Evolutionary conservation across 2,797 vertebrate genomes (phyloP), one percentile per base, ranked within the genome.

Genomic region (Bradypodion ventrale): DNA sequence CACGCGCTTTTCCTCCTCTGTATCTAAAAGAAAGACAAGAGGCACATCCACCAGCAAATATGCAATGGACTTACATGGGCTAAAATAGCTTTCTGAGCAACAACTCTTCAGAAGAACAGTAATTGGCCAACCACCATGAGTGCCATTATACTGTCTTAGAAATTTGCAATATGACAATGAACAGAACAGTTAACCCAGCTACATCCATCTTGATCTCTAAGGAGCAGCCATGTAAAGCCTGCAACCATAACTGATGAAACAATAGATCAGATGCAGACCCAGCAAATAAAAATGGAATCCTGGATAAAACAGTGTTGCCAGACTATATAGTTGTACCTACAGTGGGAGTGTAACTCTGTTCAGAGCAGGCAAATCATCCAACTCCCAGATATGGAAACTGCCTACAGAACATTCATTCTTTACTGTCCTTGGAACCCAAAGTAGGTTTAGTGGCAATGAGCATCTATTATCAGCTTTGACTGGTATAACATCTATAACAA

Each of bases 1-100:
- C 84, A 95, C 97, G 83, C 94, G 92, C 82, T 94, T 94, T 85
- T 42, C 90, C 84, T 95, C 95, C 6, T 96, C 96, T 44, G 96
- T 92, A 78, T 46, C 96, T 97, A 6, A 52, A 91, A 89, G 52
- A 6, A 59, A 78, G 68, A 35, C 1, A 78, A 78, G 73, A 65
- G 77, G 86, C 79, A 88, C 7, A 21, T 15, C 75, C 35, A 21
- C 21, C 68, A n/a, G 7, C 3, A 44, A 83, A 44, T 49, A 68
- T 74, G 35, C 16, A 52, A 7, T 32, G 32, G 5, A 60, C 37
- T 60, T n/a, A 5, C 1, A 27, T 0, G 27, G 32, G n/a, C 35
- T 35, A 56, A 29, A 23, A 56, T 65, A 77, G 29, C 19, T 85
- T 74, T 32, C 46, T 44, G 59, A 77, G 10, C 23, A 49, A 78